Evolutionary conservation across 2,797 vertebrate genomes (phyloP).

Genomic region (Onychomys arenicola): DNA sequence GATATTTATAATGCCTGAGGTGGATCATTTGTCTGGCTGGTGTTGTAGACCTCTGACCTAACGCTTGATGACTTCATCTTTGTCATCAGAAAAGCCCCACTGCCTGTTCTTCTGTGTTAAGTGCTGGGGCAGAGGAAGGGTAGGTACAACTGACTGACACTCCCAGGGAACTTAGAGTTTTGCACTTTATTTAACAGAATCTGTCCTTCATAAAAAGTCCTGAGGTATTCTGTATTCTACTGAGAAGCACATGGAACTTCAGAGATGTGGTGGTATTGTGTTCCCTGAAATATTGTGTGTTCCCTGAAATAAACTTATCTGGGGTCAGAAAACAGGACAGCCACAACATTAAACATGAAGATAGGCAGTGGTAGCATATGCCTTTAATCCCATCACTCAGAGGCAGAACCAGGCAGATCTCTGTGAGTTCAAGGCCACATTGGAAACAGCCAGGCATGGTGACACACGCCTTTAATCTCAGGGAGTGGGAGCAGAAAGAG

Average conservation of each 20-base stretch:
- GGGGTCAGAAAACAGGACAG: too few relatives aligned
- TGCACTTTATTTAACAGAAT: background rate
- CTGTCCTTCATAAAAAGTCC: background rate
- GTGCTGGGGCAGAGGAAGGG: background rate
- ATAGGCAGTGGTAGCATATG: too few relatives aligned
- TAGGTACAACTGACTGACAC: background rate
- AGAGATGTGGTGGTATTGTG: too few relatives aligned
- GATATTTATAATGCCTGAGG: background rate
- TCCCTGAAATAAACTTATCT: too few relatives aligned
- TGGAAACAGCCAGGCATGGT: too few relatives aligned
- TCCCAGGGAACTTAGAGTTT: background rate
- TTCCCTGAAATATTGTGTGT: too few relatives aligned
- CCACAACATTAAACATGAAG: too few relatives aligned
- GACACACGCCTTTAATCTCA: too few relatives aligned
- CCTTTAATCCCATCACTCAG: too few relatives aligned
- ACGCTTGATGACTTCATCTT: background rate
- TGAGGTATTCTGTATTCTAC: background rate
- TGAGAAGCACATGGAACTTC: background rate
- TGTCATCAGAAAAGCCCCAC: background rate
- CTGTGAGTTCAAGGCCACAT: too few relatives aligned
- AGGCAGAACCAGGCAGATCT: too few relatives aligned
- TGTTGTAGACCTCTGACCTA: background rate
- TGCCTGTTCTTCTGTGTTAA: background rate
- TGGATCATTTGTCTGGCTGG: background rate
- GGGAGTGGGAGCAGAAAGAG: too few relatives aligned